phyloP scores from a whole-genome alignment of 64 coral and sea anemone genomes.

The Pocillopora verrucosa region DNA sequence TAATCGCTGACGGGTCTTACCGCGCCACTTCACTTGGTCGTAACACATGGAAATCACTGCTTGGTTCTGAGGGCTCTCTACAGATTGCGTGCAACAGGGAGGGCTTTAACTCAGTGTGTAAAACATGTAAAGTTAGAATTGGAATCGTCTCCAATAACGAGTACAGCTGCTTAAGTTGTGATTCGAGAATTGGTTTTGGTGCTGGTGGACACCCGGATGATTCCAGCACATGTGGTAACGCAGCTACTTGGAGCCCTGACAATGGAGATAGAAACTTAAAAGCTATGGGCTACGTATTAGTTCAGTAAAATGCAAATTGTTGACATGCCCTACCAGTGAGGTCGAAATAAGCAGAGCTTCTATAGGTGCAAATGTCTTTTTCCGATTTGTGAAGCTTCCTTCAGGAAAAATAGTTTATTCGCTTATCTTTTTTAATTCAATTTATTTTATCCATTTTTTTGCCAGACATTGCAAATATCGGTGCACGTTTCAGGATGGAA shows the following conservation, averaged over 20 bases:
- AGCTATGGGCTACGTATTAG: conserved; percentile 46
- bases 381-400: too few relatives aligned
- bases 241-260: background rate
- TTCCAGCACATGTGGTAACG: conserved; percentile 18
- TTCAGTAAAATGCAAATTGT: background rate
- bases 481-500: too few relatives aligned
- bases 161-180: background rate
- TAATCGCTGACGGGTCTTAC: conserved; percentile 47
- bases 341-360: too few relatives aligned
- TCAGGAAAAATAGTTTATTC: too few relatives aligned
- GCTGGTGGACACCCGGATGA: background rate
- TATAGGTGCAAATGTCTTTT: too few relatives aligned
- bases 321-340: too few relatives aligned
- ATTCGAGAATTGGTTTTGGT: conserved; percentile 42
- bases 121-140: conserved; percentile 4
- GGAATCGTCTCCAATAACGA: conserved; percentile 36
- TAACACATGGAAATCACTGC: background rate
- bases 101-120: background rate
- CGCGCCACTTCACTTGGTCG: background rate
- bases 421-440: too few relatives aligned
- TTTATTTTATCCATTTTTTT: too few relatives aligned
- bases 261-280: background rate
- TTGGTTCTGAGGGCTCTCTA: background rate
- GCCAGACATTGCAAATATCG: too few relatives aligned
- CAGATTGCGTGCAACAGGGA: background rate